Conservation (phyloP, 1,140 invertebrate species). For the Potamilus streckersoni region DNA sequence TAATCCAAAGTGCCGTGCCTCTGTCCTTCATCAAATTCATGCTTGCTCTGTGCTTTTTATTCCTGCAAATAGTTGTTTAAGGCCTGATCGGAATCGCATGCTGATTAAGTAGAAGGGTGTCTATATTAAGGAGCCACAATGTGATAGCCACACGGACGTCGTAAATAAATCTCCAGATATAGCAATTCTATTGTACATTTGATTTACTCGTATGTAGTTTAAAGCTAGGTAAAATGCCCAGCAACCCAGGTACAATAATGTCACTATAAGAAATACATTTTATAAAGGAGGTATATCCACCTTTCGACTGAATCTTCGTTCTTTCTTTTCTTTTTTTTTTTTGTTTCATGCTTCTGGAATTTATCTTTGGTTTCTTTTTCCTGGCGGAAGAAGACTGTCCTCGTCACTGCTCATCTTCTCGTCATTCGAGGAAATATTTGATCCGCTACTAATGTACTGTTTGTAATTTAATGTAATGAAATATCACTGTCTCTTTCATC, state of each 20-base stretch:
- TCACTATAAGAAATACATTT: constrained; percentile 33
- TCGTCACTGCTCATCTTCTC: background rate
- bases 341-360: background rate
- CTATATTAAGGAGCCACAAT: constrained; percentile 30
- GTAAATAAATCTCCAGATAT: constrained; percentile 14
- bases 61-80: too few relatives aligned
- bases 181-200: constrained; percentile 24
- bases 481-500: constrained; percentile 14
- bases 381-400: constrained; percentile 26
- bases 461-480: too few relatives aligned
- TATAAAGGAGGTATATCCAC: constrained; percentile 32
- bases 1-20: too few relatives aligned
- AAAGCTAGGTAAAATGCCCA: constrained; percentile 38
- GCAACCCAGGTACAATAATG: constrained; percentile 18
- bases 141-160: constrained; percentile 19
- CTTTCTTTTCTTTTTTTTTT: constrained; percentile 4
- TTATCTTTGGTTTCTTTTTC: constrained; percentile 12
- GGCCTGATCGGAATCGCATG: too few relatives aligned
- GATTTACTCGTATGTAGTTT: constrained; percentile 26
- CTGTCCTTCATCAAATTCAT: too few relatives aligned
- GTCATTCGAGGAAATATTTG: too few relatives aligned
- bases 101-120: constrained; percentile 24
- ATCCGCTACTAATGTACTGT: constrained; percentile 19
- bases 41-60: too few relatives aligned
- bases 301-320: constrained; percentile 14